Evolutionary conservation across 2,113 vertebrate genomes (phyloP), one percentile per base, ranked within the genome.

Genomic region (Mixornis gularis): DNA sequence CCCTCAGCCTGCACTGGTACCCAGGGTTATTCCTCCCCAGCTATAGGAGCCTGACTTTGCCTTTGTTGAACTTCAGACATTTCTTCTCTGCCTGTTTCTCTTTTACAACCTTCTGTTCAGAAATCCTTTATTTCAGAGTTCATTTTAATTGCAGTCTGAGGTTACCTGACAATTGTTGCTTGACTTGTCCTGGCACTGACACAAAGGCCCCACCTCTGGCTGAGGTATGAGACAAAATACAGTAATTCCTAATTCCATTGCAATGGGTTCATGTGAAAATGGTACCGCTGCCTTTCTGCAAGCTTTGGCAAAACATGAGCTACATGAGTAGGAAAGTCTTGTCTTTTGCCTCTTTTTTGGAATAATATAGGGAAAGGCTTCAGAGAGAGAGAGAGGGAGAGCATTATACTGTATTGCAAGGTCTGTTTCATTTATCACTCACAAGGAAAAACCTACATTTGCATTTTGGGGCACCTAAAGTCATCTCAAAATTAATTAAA

Each of bases 81-180:
- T 52, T 59, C 24, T 88, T 51, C 32, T 51, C 38, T 40, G 27
- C n/a, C n/a, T 0, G 0, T 25, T 19, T 73, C 68, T 65, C 22
- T 38, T 73, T 95, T 90, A 90, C 64, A 82, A 76, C 74, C 93
- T 85, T 92, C 87, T 85, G 60, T 79, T 88, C 94, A 92, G 89
- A 94, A 83, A 76, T 74, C 62, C 70, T 95, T 95, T 92, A 62
- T 91, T 97, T 89, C 90, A 90, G 48, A 77, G 49, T 20, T 85
- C 69, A 66, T 83, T 92, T 89, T 85, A 92, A 95, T 80, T 89
- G 49, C 80, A 94, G 88, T 74, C 90, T 94, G 95, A 97, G 85
- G 93, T 97, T 96, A 95, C 88, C 74, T 72, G 73, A 88, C 77
- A 96, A 78, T 90, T 13, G 34, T 87, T 97, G 87, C 66, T 89